phyloP scores from a whole-genome alignment of 92 coral and sea anemone genomes.

The Porites cylindrica region DNA sequence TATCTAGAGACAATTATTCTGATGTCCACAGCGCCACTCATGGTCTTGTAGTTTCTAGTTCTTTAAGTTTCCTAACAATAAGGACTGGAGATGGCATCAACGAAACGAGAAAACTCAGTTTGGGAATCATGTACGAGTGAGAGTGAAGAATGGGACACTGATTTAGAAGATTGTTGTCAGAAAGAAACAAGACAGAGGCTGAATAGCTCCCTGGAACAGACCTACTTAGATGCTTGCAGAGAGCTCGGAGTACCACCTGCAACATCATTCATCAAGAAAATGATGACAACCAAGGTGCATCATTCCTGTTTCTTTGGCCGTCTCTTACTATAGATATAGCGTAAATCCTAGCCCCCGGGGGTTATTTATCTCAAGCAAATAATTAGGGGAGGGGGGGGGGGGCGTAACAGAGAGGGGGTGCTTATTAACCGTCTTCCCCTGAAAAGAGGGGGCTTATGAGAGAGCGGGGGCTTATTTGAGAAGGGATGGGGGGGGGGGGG shows the following conservation, averaged over 20 bases:
- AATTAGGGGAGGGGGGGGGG: too few species aligned
- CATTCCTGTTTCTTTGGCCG: background rate
- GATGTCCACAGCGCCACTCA: background rate
- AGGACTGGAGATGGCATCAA: background rate
- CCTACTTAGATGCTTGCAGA: conserved; percentile 53
- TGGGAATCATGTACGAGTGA: conserved; percentile 1
- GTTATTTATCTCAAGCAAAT: too few species aligned
- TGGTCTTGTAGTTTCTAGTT: background rate
- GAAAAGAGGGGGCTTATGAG: too few species aligned
- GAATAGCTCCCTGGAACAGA: conserved; percentile 3
- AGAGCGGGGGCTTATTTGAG: too few species aligned
- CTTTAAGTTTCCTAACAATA: background rate
- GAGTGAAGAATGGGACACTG: conserved; percentile 70
- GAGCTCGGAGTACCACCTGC: conserved; percentile 58
- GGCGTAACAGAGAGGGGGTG: too few species aligned
- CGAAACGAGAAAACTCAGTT: background rate
- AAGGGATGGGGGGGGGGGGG: too few species aligned
- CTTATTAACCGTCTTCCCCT: too few species aligned
- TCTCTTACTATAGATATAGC: background rate
- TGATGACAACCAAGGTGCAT: conserved; percentile 7
- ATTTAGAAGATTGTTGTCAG: conserved; percentile 41
- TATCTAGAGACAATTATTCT: background rate
- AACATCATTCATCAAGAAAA: conserved; percentile 53
- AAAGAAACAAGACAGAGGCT: background rate
- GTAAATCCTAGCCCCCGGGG: background rate